These are phyloP conservation scores for Tokudaia muenninki DNA, from an alignment of 2,797 vertebrate genomes.

Conservation along the genomic window DNA sequence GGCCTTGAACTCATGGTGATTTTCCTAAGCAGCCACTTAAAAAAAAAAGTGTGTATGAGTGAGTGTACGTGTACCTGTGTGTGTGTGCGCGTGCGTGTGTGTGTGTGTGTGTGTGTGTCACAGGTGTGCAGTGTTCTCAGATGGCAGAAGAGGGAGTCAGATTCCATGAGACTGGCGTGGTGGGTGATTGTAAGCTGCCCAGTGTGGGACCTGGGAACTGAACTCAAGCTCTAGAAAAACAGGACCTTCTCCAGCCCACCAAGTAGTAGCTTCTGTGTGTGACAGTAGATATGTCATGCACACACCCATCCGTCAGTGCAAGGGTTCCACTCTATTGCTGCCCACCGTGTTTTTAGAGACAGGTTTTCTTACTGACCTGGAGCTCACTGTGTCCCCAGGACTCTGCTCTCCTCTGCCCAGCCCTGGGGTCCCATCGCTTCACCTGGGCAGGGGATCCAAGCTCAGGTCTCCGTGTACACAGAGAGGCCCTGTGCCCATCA, in stretches of 20 bases:
- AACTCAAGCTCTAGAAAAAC: background rate
- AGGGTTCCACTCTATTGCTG: background rate
- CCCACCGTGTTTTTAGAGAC: background rate
- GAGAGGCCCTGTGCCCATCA: too few relatives aligned
- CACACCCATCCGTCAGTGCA: background rate
- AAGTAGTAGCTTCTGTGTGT: background rate
- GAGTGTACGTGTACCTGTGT: background rate
- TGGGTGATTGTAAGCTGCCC: background rate
- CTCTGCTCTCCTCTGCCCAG: background rate
- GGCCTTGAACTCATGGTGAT: background rate
- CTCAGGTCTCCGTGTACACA: background rate
- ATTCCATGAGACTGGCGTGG: background rate
- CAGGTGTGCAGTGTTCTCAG: too few relatives aligned
- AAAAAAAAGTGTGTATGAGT: too few relatives aligned
- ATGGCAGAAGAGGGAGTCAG: background rate
- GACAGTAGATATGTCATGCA: background rate
- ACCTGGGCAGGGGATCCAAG: background rate
- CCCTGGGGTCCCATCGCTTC: background rate
- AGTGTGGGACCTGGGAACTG: background rate
- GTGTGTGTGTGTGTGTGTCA: background rate
- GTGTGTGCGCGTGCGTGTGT: rapidly evolving
- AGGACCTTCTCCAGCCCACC: too few relatives aligned
- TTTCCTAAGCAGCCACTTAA: background rate
- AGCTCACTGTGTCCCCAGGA: background rate
- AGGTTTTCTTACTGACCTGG: background rate